phyloP scores from a whole-genome alignment of 2,113 vertebrate species.

The Brevimyrus niger region DNA sequence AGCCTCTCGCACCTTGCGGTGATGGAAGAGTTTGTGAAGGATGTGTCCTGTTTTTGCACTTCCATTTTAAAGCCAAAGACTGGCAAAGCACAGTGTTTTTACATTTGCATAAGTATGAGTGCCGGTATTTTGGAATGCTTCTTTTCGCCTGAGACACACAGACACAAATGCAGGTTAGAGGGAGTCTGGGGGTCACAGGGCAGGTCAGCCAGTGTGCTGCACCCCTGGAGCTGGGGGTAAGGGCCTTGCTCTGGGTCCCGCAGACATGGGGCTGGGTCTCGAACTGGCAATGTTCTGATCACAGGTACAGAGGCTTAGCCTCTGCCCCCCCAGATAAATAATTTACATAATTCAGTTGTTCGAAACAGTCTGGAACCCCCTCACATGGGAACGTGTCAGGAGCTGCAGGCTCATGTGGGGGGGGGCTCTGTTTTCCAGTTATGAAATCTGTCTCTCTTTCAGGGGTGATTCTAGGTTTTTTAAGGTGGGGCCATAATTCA shows the following conservation, averaged over 20 bases:
- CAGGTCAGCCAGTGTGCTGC: neutral
- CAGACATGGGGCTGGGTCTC: neutral
- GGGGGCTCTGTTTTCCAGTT: neutral
- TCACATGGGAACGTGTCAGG: neutral
- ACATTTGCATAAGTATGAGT: neutral
- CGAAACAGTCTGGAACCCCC: neutral
- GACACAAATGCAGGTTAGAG: neutral
- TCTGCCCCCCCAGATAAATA: neutral
- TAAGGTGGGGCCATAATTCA: neutral
- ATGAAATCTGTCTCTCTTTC: neutral
- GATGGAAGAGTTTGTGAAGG: neutral
- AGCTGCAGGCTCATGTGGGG: neutral
- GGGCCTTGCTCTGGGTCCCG: neutral
- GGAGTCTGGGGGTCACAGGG: neutral
- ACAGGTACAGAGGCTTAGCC: neutral
- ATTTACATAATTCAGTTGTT: constrained; percentile 9
- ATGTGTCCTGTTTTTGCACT: neutral
- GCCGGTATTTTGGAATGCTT: neutral
- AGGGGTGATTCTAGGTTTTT: neutral
- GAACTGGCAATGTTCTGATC: neutral
- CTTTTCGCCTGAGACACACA: neutral
- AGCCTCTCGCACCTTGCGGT: neutral
- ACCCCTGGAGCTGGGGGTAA: neutral
- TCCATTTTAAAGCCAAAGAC: neutral
- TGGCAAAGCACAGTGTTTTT: neutral